A percentile compares a stretch with the other conserved stretches of the same genome.
phyloP scores from a whole-genome alignment of 2,113 vertebrate genomes.

The Malaclemys terrapin region DNA sequence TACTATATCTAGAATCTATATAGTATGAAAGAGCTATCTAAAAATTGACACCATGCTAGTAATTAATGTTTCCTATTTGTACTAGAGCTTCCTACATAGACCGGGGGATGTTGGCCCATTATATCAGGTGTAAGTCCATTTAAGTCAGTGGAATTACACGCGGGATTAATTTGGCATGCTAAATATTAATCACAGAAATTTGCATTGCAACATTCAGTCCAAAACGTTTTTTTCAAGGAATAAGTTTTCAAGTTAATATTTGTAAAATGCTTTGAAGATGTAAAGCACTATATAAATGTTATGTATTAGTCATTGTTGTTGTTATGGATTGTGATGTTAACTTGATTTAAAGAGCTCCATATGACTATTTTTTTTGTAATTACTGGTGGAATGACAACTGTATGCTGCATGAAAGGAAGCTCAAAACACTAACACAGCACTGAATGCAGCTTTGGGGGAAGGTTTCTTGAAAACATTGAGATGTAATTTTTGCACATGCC shows the following conservation, averaged over 20 bases:
- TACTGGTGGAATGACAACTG: background rate
- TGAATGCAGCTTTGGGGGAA: background rate
- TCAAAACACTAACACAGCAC: background rate
- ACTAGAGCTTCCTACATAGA: background rate
- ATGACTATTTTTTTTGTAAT: slow-evolving; percentile 22
- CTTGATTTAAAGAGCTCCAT: slow-evolving; percentile 32
- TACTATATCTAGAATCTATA: background rate
- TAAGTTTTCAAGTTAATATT: background rate
- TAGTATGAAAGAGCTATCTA: background rate
- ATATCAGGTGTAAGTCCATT: background rate
- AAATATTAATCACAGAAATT: background rate
- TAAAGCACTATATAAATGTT: background rate
- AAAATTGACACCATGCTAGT: background rate
- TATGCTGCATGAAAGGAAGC: background rate
- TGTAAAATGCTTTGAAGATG: slow-evolving; percentile 23
- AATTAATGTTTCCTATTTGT: background rate
- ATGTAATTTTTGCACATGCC: background rate
- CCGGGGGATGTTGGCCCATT: fast-evolving
- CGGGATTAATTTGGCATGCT: background rate
- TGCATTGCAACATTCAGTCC: background rate
- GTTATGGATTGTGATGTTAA: background rate
- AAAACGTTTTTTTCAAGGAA: background rate
- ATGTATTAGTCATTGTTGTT: background rate
- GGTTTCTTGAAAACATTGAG: background rate
- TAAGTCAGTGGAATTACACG: background rate